Evolutionary conservation across 2,113 vertebrate genomes (phyloP), one percentile per base, ranked within the genome.

Genomic region (Eurystomus gularis): DNA sequence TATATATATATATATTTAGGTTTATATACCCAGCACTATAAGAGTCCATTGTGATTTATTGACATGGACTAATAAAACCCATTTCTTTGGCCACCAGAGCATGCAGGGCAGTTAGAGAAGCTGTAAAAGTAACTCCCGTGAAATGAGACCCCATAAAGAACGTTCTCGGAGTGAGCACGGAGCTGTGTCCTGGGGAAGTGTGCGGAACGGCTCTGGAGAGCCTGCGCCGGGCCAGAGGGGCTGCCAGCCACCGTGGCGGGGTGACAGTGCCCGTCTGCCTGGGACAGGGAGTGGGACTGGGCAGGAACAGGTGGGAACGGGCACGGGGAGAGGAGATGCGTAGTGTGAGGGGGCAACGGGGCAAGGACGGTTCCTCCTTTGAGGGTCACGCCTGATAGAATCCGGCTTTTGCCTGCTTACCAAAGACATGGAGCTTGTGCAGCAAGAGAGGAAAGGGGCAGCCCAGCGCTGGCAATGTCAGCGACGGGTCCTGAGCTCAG

Each of bases 171-270:
- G 37, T 1, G 2, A 33, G 48, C 33, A 24, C 2, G 0, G 86
- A 37, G 73, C 0, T 0, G 0, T n/a, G 16, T 28, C 49, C 39
- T 1, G 8, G 37, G 0, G 6, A 7, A 54, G 37, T 4, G 5
- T 11, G 39, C 5, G 8, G 7, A 5, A 7, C 4, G 17, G 44
- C 2, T 10, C 10, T 0, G 1, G 39, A 8, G 46, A 57, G 49
- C 35, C 17, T 1, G 2, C 2, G 10, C 7, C 11, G 1, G 55
- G 68, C 13, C 13, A 1, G 29, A 4, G 25, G 4, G 17, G 25
- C 73, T 33, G 51, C 9, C 15, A 6, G 65, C 44, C 28, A 24
- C 46, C 8, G 35, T 7, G 13, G 65, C 66, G 10, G 20, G 42
- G 29, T 26, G 28, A 54, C 19, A 1, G 69, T 16, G 6, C 48